Evolutionary conservation across 2,888 invertebrate species (phyloP).

Genomic region (Dioctria rufipes): DNA sequence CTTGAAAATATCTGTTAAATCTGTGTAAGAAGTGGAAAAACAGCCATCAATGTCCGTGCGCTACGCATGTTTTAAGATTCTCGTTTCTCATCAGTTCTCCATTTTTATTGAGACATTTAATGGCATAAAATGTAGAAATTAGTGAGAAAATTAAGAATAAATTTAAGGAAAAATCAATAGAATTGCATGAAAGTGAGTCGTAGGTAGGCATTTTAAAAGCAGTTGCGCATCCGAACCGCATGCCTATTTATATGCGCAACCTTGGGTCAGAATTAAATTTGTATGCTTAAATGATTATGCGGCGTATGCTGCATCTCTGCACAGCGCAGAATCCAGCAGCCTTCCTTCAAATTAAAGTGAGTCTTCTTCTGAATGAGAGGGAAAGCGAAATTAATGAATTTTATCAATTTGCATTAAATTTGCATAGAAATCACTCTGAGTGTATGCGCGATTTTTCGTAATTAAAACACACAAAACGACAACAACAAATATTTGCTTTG

Average conservation of each 20-base stretch:
- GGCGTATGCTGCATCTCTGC: neutral
- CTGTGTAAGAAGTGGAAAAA: neutral
- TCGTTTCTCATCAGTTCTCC: no score
- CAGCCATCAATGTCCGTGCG: neutral
- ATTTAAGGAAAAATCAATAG: no score
- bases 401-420: constrained; percentile 39
- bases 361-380: constrained; percentile 7
- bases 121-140: no score
- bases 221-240: no score
- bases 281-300: no score
- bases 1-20: constrained; percentile 21
- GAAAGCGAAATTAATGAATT: constrained; percentile 51
- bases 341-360: constrained; percentile 8
- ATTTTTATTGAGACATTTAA: no score
- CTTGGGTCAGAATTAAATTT: no score
- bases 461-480: constrained; percentile 34
- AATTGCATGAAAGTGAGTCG: no score
- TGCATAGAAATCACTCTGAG: constrained; percentile 41
- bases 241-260: no score
- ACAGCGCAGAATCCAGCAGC: neutral
- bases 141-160: no score
- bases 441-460: neutral
- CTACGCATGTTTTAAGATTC: no score
- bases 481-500: neutral
- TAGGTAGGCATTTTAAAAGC: no score